Evolutionary conservation across 2,797 vertebrate genomes (phyloP).

Genomic region (Gobionotothen gibberifrons): DNA sequence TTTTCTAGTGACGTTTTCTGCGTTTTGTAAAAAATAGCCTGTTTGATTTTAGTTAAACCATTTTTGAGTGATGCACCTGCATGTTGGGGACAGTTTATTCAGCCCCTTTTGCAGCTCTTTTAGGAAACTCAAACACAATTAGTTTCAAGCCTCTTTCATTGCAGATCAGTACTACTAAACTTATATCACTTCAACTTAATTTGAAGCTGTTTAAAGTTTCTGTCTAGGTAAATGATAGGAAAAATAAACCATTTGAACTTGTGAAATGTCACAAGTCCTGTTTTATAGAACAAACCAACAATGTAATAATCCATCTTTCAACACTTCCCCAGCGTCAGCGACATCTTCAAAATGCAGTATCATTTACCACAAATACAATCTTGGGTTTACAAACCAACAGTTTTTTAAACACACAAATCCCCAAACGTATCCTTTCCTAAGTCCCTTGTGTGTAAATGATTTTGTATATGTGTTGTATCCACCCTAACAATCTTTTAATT

Average conservation of each 20-base stretch:
- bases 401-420: too few relatives aligned
- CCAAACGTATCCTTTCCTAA: too few relatives aligned
- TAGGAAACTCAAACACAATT: not conserved
- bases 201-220: not conserved
- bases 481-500: not conserved
- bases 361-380: too few relatives aligned
- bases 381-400: too few relatives aligned
- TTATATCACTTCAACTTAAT: not conserved
- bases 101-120: not conserved
- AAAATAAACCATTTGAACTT: not conserved
- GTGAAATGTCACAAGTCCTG: not conserved
- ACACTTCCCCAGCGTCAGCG: too few relatives aligned
- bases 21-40: too few relatives aligned
- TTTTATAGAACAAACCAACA: not conserved
- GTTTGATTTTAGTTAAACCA: not conserved
- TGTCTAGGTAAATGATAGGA: not conserved
- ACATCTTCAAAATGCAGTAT: too few relatives aligned
- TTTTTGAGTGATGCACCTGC: slow-evolving; percentile 17
- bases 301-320: not conserved
- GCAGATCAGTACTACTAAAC: not conserved
- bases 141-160: not conserved
- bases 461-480: too few relatives aligned
- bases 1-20: too few relatives aligned
- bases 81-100: too few relatives aligned
- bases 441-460: too few relatives aligned